A percentile compares a stretch with the other conserved stretches of the same genome.
These are phyloP conservation scores for Clarias fuscus DNA, from an alignment of 2,797 vertebrate genomes.

Conservation along the genomic window DNA sequence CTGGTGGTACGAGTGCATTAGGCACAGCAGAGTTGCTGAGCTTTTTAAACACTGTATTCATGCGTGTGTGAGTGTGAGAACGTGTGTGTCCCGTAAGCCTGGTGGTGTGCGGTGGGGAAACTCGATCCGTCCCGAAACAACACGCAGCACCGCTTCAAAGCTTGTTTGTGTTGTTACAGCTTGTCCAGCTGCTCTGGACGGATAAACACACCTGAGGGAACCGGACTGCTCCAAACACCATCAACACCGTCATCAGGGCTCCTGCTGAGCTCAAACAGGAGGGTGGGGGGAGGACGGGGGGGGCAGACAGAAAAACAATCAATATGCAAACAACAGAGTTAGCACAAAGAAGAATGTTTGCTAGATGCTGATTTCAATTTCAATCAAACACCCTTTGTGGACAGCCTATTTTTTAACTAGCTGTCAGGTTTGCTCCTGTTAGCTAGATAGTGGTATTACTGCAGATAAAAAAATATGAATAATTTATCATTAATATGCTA, in stretches of 20 bases:
- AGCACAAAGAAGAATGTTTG: background rate
- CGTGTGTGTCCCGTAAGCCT: conserved; percentile 32
- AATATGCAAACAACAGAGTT: background rate
- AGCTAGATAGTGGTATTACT: background rate
- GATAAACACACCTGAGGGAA: conserved; percentile 79
- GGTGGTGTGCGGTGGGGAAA: conserved; percentile 69
- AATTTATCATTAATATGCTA: background rate
- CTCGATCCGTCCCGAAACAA: conserved; percentile 72
- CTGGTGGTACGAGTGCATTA: background rate
- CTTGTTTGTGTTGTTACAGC: conserved; percentile 84
- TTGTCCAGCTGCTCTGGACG: conserved; percentile 80
- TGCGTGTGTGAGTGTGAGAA: conserved; percentile 21
- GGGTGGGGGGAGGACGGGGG: background rate
- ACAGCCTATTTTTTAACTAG: background rate
- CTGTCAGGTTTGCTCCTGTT: background rate
- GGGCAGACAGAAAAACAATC: background rate
- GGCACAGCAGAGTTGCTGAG: background rate
- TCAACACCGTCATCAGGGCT: conserved; percentile 16
- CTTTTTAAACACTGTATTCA: background rate
- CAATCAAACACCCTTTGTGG: background rate
- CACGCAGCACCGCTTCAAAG: conserved; percentile 78
- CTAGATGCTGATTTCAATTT: background rate
- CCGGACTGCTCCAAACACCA: conserved; percentile 59
- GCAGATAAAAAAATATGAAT: background rate
- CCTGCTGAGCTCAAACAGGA: conserved; percentile 19